Conservation (phyloP, 2,888 invertebrate genomes). For the Scotopteryx bipunctaria region DNA sequence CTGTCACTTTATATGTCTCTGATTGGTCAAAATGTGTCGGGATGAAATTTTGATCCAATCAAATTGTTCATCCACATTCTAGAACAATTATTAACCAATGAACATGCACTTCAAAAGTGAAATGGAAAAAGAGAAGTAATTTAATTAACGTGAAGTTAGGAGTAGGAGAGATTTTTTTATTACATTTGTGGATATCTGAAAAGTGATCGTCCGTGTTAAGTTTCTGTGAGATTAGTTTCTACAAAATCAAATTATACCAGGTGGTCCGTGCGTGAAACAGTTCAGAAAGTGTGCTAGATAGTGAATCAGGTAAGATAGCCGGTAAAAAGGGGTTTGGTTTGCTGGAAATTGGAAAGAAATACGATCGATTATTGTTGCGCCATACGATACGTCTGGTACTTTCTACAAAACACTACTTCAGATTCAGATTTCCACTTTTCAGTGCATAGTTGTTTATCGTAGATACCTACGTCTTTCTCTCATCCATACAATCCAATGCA, state of each 20-base stretch:
- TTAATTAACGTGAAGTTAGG: too few species aligned
- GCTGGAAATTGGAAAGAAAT: not conserved
- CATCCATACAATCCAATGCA: too few species aligned
- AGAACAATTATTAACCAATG: too few species aligned
- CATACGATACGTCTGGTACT: slow-evolving; percentile 42
- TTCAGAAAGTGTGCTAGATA: not conserved
- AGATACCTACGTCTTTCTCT: too few species aligned
- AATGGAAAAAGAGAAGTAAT: too few species aligned
- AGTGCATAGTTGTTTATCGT: too few species aligned
- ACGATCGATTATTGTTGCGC: slow-evolving; percentile 35
- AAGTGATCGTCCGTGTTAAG: not conserved
- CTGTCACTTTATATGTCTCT: too few species aligned
- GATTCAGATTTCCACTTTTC: not conserved
- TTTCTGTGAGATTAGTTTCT: not conserved
- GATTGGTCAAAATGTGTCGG: too few species aligned
- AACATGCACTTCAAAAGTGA: too few species aligned
- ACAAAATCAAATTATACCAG: not conserved
- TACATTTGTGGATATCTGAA: not conserved
- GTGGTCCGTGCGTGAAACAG: not conserved
- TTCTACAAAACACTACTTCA: slow-evolving; percentile 35
- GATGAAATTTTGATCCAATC: too few species aligned
- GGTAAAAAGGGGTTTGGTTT: not conserved
- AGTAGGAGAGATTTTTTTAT: too few species aligned
- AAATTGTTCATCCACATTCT: too few species aligned
- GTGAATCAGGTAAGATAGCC: slow-evolving; percentile 20